Evolutionary conservation across 2,888 invertebrate genomes (phyloP), one percentile per base, ranked within the genome.

Genomic region (Blastobasis adustella): DNA sequence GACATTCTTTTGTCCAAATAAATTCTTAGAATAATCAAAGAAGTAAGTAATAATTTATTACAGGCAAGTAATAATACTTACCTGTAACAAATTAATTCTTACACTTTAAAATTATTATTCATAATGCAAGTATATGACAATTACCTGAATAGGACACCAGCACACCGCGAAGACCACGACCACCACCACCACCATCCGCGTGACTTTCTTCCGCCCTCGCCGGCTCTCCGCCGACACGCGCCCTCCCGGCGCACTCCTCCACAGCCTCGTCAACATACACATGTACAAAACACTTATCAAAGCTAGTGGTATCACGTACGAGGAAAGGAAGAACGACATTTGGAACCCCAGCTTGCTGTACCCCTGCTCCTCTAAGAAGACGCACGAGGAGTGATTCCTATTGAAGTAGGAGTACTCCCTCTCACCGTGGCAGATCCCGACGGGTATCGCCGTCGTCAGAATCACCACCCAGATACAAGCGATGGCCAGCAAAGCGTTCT

Each of bases 131-230:
- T 37, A 49, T 8, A 10, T 6, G 39, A 37, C 10, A 49, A 23
- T 90, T 66, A 97, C 94, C 90, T 97, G 97, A 71, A 98, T 95
- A 37, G 98, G 98, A 67, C 95, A 92, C 98, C 98, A 98, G 84
- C 97, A 97, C 45, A 96, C 90, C 23, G 97, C 97, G 79, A 98
- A 98, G 47, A 96, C 96, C 49, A 96, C 93, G 1, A 97, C 96
- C 50, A 97, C 96, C 50, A 96, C 94, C 55, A 97, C 92, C 23
- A 98, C 97, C 93, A 98, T 94, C 58, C 96, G 90, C 5, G 98
- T 98, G 41, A 97, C 98, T 60, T 96, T 91, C 80, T 94, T 93
- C 83, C 96, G 95, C 57, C 96, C 95, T 59, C 95, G 91, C 56
- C 94, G 91, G 66, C 93, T 93, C 76, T 96, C 96, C 4, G 94